These are phyloP conservation scores for Enteromius afrohamiltoni DNA, from an alignment of 2,797 vertebrate genomes.

Conservation along the genomic window DNA sequence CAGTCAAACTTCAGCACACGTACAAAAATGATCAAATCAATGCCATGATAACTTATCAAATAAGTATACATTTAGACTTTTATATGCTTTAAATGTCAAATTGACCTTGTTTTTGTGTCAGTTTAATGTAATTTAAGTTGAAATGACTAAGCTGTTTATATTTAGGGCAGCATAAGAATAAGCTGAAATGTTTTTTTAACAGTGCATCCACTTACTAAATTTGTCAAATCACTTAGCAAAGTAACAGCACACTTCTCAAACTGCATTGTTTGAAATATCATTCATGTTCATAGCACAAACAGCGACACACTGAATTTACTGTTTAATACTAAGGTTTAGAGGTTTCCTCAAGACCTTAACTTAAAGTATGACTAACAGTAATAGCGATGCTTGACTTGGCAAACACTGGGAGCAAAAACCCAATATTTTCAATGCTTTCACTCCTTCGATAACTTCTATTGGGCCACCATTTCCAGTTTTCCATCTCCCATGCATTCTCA, in stretches of 20 bases:
- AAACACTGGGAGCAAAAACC: background rate
- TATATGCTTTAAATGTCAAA: no score
- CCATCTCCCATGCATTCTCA: slow-evolving; percentile 26
- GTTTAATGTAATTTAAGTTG: no score
- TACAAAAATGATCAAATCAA: background rate
- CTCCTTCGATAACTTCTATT: slow-evolving; percentile 2
- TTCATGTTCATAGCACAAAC: background rate
- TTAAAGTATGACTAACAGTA: background rate
- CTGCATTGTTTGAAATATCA: background rate
- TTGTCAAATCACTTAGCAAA: background rate
- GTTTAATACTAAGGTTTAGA: background rate
- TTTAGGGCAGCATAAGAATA: no score
- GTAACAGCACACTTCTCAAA: background rate
- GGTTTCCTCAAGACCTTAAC: background rate
- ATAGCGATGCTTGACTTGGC: background rate
- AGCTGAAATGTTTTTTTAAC: no score
- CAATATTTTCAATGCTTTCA: background rate
- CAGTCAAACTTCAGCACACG: background rate
- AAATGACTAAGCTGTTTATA: no score
- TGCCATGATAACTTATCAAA: no score
- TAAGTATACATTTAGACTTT: no score
- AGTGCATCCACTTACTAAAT: background rate
- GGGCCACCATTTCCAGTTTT: slow-evolving; percentile 11
- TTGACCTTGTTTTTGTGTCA: no score
- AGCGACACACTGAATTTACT: no score